Base-by-base conservation (phyloP, 2,797 vertebrate genomes). In the Alfaro cultratus region DNA sequence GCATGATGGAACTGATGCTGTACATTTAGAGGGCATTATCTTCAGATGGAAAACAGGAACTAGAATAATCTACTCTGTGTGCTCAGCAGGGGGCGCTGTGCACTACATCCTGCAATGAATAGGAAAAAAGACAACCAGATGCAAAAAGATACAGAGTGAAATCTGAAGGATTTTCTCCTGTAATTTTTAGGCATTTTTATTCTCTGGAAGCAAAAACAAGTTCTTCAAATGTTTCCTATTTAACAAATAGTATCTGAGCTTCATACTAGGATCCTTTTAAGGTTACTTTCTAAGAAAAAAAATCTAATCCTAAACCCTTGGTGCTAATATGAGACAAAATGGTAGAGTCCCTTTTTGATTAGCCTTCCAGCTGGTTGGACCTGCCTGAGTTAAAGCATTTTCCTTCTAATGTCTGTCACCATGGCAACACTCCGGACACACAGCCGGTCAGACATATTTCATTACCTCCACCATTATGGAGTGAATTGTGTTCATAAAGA, bases 41-140 rank as follows among this genome's bases (percentile, higher is more conserved):
- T 21, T 39, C 62, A 67, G 8, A 39, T 36, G 34, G 8, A 67
- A 21, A 64, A 64, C 31, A 64, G 31, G 31, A 36, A 18, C 15
- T 7, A 21, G 57, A 31, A 62, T 64, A 10, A 64, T 64, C n/a
- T 62, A 36, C 64, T 26, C 36, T 39, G 70, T 72, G 41, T 9
- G n/a, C 26, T 73, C 71, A 51, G 71, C 71, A 73, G 71, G 71
- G 13, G 71, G 71, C 71, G 46, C 71, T 73, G 70, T 47, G n/a
- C 13, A 4, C 41, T 9, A 18, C 13, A 47, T 64, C 34, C 18
- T 18, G 10, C 15, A 64, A 36, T 0, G 16, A n/a, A 64, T 36
- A 5, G 62, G 18, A 64, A 36, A 34, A 36, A 64, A 18, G 31
- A 21, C 16, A 12, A 39, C 36, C 9, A 41, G 34, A 41, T 41